Evolutionary conservation across 2,888 invertebrate genomes (phyloP).

Genomic region (Temnothorax rugatulus): DNA sequence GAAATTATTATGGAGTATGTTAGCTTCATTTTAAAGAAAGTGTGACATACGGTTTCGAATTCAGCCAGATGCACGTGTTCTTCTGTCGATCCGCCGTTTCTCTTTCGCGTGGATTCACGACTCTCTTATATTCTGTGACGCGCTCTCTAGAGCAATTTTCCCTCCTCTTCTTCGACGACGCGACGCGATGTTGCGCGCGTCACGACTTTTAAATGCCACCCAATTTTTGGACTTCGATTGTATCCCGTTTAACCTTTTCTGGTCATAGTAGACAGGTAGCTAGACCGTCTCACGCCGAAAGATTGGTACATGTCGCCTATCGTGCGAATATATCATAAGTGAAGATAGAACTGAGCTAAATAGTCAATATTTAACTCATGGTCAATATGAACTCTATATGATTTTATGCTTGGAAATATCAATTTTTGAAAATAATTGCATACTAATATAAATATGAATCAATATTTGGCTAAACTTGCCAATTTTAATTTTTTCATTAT

Average conservation of each 20-base stretch:
- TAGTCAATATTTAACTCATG: not conserved
- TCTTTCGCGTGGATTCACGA: conserved; percentile 72
- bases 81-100: conserved; percentile 63
- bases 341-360: not conserved
- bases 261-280: not conserved
- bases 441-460: not conserved
- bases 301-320: conserved; percentile 52
- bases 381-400: not conserved
- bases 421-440: not conserved
- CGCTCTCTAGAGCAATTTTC: conserved; percentile 73
- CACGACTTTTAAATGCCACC: conserved; percentile 80
- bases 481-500: not conserved
- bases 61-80: conserved; percentile 63
- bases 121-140: conserved; percentile 77
- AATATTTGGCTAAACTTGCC: not conserved
- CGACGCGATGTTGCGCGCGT: conserved; percentile 64
- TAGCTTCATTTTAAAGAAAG: conserved; percentile 60
- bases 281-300: not conserved
- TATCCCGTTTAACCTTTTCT: conserved; percentile 49
- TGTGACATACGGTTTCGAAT: conserved; percentile 67
- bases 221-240: conserved; percentile 76
- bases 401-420: not conserved
- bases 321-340: not conserved
- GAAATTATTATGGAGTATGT: not conserved
- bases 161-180: conserved; percentile 46